Evolutionary conservation across 2,797 vertebrate genomes (phyloP).

Genomic region (Pseudochaenichthys georgianus): DNA sequence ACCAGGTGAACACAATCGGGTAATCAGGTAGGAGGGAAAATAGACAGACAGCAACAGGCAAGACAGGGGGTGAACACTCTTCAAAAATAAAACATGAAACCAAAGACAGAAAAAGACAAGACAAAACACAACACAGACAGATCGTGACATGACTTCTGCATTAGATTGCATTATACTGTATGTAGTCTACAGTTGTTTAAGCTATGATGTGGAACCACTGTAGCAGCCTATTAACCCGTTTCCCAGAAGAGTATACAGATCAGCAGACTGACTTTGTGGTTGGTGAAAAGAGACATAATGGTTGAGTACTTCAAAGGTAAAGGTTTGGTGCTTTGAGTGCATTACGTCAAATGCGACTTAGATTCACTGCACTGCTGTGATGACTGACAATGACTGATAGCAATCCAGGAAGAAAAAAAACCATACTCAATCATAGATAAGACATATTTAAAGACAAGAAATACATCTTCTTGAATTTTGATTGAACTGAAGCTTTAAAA

Average conservation of each 20-base stretch:
- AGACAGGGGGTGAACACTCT: too few relatives aligned
- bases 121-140: too few relatives aligned
- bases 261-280: conserved; percentile 18
- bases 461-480: neutral
- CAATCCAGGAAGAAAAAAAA: neutral
- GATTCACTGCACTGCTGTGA: neutral
- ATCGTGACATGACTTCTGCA: neutral
- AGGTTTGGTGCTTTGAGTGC: conserved; percentile 3
- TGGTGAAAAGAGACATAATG: conserved; percentile 14
- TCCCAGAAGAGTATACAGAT: conserved; percentile 3
- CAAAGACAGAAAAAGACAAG: too few relatives aligned
- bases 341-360: conserved; percentile 2
- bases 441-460: neutral
- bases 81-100: too few relatives aligned
- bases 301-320: conserved; percentile 19
- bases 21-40: too few relatives aligned
- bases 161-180: neutral
- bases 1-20: too few relatives aligned
- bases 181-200: neutral
- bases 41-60: too few relatives aligned
- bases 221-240: conserved; percentile 26
- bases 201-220: neutral
- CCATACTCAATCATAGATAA: neutral
- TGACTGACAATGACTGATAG: conserved; percentile 4
- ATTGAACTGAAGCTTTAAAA: neutral